Evolutionary conservation across 1,140 invertebrate species (phyloP), one percentile per base, ranked within the genome.

Genomic region (Trigoniulus corallinus): DNA sequence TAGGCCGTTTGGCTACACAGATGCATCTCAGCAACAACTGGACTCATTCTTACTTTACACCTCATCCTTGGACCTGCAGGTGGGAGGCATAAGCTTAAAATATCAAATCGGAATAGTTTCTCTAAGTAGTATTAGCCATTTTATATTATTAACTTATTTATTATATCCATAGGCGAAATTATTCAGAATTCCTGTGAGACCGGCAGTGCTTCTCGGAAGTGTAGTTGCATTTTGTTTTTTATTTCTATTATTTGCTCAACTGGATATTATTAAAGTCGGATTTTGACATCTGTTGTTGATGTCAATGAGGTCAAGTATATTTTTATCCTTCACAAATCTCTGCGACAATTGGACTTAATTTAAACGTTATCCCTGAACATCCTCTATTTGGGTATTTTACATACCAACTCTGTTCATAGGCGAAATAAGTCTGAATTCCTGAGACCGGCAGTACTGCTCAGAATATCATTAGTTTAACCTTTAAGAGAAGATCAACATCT

Each of bases 1-100:
- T 12, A 12, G 50, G 21, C 50, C 50, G 4, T 51, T 51, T 46
- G 50, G 50, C 37, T 51, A 51, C 25, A 41, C 45, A 34, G 43
- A 51, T 37, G 21, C 15, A 2, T 26, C 42, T 12, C 20, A 29
- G 23, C 22, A 48, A 20, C 18, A 44, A 15, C 26, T 51, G 42
- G 42, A 51, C 18, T 34, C 50, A 10, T 51, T 51, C 29, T n/a
- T 51, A 3, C 24, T 48, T 7, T 51, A 46, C 24, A 46, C 50
- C 3, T 45, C 50, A 34, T 48, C 50, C 4, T 24, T 51, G 24
- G 46, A 46, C 12, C 21, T 46, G 18, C 12, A 51, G 25, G 50
- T 51, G 12, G 12, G 18, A 44, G n/a, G n/a, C n/a, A 10, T 21
- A 21, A 10, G 42, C 42, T 44, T 7, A 10, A 7, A 44, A 10